phyloP scores from a whole-genome alignment of 2,113 vertebrate species.

The Oreocharis arfaki region DNA sequence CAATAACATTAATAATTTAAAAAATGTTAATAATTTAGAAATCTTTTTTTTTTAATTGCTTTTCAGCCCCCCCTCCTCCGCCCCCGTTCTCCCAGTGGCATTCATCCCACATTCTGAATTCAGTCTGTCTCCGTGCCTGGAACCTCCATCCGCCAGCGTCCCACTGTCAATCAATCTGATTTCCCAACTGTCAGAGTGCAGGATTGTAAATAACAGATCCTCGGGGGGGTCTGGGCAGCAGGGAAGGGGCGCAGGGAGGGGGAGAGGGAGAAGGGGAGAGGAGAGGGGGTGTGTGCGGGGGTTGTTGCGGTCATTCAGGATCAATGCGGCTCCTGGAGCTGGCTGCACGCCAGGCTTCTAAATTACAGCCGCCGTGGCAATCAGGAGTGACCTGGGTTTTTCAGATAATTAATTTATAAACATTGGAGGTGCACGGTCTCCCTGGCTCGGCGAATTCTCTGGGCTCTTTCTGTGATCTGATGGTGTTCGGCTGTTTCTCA shows the following conservation, averaged over 20 bases:
- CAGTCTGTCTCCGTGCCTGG: slow-evolving; percentile 75
- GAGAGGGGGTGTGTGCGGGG: background rate
- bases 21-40: slow-evolving; percentile 76
- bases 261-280: background rate
- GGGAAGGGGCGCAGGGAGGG: background rate
- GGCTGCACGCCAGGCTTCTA: slow-evolving; percentile 74
- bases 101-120: slow-evolving; percentile 38
- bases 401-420: slow-evolving; percentile 66
- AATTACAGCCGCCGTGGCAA: slow-evolving; percentile 77
- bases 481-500: background rate
- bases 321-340: slow-evolving; percentile 76
- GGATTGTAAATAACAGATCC: slow-evolving; percentile 77
- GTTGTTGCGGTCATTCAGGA: slow-evolving; percentile 63
- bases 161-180: slow-evolving; percentile 81
- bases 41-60: slow-evolving; percentile 72
- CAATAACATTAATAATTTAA: slow-evolving; percentile 74
- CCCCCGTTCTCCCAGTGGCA: background rate
- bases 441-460: background rate
- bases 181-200: slow-evolving; percentile 75
- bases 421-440: background rate
- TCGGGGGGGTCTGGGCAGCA: background rate
- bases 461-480: background rate
- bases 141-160: slow-evolving; percentile 73
- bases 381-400: slow-evolving; percentile 52
- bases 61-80: background rate